Evolutionary conservation across 2,888 invertebrate genomes (phyloP).

Genomic region (Lacanobia wlatinum): DNA sequence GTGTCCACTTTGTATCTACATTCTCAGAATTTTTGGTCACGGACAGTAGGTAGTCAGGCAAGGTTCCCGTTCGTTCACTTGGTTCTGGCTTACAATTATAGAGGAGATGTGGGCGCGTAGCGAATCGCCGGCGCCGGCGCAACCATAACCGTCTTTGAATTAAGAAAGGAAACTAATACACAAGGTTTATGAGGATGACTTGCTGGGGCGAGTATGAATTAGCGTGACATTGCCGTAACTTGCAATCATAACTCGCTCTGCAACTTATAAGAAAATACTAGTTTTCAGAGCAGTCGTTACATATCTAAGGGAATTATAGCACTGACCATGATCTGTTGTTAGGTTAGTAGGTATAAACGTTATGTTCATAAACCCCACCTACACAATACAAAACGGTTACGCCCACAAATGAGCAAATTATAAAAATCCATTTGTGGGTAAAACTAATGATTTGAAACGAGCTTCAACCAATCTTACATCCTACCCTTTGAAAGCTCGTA

Average conservation of each 20-base stretch:
- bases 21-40: constrained; percentile 50
- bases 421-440: constrained; percentile 24
- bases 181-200: constrained; percentile 67
- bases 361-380: constrained; percentile 30
- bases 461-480: not conserved
- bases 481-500: constrained; percentile 15
- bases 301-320: constrained; percentile 20
- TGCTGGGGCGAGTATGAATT: constrained; percentile 57
- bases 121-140: constrained; percentile 79
- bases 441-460: constrained; percentile 10
- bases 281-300: constrained; percentile 31
- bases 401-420: constrained; percentile 32
- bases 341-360: not conserved
- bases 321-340: constrained; percentile 5
- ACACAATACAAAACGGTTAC: constrained; percentile 32
- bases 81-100: constrained; percentile 72
- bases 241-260: constrained; percentile 54
- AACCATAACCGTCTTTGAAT: constrained; percentile 73
- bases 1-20: not conserved
- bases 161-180: constrained; percentile 67
- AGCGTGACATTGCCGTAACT: constrained; percentile 65
- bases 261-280: constrained; percentile 55
- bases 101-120: constrained; percentile 74
- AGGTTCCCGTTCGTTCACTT: constrained; percentile 71
- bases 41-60: constrained; percentile 67